phyloP scores from a whole-genome alignment of 2,113 vertebrate species.

The Panurus biarmicus region DNA sequence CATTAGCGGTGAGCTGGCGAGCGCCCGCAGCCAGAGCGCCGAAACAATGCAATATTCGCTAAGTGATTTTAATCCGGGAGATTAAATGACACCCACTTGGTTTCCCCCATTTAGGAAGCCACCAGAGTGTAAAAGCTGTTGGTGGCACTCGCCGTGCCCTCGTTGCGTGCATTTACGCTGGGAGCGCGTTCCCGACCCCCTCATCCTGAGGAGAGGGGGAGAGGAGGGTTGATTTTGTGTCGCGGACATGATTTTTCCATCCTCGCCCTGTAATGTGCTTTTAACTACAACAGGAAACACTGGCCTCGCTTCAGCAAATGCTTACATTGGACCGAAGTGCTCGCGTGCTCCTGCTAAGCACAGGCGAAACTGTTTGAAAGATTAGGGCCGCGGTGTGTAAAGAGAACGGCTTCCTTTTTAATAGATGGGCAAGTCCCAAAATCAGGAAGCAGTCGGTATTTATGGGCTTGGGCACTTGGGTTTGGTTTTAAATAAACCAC shows the following conservation, averaged over 20 bases:
- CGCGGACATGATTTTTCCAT: neutral
- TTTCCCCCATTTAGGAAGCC: constrained; percentile 51
- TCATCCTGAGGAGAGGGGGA: neutral
- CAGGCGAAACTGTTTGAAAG: neutral
- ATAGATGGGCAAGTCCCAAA: neutral
- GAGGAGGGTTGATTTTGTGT: neutral
- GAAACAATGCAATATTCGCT: constrained; percentile 67
- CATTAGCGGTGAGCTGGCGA: constrained; percentile 58
- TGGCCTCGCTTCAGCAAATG: neutral
- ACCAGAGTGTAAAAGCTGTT: neutral
- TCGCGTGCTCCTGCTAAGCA: neutral
- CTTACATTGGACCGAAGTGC: constrained; percentile 20
- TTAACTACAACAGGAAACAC: constrained; percentile 36
- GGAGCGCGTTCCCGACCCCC: neutral
- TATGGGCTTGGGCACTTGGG: neutral
- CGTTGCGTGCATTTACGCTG: neutral
- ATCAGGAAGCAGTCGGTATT: neutral
- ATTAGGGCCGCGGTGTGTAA: neutral
- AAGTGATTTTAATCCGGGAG: constrained; percentile 73
- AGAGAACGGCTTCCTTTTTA: neutral
- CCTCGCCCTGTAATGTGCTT: constrained; percentile 16
- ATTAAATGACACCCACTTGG: constrained; percentile 68
- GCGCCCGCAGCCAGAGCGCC: neutral
- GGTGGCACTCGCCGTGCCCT: neutral
- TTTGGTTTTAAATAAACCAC: neutral